Conservation (phyloP, 2,797 vertebrate genomes). For the Notolepis coatsorum region DNA sequence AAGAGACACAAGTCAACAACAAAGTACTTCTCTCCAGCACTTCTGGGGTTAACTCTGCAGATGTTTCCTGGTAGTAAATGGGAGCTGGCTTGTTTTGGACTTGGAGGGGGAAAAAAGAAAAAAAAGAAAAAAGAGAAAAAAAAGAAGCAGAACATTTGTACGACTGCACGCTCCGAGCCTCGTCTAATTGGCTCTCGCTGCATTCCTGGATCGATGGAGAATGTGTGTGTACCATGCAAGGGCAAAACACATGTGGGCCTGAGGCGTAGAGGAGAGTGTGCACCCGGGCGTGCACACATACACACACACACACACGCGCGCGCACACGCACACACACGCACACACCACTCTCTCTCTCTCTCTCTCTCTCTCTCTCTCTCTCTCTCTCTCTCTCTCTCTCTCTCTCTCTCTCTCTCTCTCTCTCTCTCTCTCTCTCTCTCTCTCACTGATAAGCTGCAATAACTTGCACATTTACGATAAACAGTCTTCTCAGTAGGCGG, state of each 20-base stretch:
- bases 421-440: neutral
- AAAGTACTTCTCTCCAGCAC: neutral
- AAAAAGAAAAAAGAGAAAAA: neutral
- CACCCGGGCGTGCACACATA: neutral
- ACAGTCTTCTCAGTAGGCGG: neutral
- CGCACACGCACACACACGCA: slow-evolving; percentile 8
- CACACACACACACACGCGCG: neutral
- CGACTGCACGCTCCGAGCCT: neutral
- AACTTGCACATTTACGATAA: neutral
- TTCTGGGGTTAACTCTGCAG: slow-evolving; percentile 5
- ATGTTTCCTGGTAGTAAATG: neutral
- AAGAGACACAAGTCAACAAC: slow-evolving; percentile 9
- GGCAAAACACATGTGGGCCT: slow-evolving; percentile 10
- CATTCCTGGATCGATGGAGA: slow-evolving; percentile 18
- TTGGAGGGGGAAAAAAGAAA: neutral
- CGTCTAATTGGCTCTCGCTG: slow-evolving; percentile 4
- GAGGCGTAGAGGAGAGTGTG: neutral
- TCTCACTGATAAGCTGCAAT: neutral
- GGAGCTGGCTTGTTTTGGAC: slow-evolving; percentile 22
- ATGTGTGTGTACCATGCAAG: slow-evolving; percentile 6
- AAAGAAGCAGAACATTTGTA: neutral
- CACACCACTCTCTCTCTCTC: neutral
- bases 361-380: neutral
- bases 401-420: neutral
- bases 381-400: neutral